Evolutionary conservation across 2,113 vertebrate genomes (phyloP).

Genomic region (Muscicapa adusta): DNA sequence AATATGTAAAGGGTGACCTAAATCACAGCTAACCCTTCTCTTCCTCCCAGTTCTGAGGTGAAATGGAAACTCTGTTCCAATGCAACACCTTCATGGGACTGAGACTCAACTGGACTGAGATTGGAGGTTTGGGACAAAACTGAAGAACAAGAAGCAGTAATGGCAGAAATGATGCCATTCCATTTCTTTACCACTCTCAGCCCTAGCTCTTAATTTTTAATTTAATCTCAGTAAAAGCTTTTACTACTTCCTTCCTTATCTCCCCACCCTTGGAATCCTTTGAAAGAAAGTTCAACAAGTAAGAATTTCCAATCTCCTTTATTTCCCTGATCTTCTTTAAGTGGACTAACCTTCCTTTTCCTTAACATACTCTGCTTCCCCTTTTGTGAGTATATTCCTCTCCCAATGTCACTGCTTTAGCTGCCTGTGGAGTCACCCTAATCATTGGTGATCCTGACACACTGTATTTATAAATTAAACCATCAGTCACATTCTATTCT

Average conservation of each 20-base stretch:
- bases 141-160: neutral
- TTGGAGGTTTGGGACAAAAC: neutral
- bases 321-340: neutral
- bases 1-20: neutral
- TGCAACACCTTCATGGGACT: neutral
- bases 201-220: neutral
- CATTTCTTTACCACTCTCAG: neutral
- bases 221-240: conserved; percentile 29
- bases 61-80: neutral
- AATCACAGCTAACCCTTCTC: neutral
- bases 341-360: neutral
- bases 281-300: neutral
- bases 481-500: neutral
- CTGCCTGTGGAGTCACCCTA: neutral
- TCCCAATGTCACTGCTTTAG: neutral
- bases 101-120: neutral
- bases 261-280: neutral
- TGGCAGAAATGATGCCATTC: neutral
- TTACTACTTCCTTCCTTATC: neutral
- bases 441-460: neutral
- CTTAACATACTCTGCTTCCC: neutral
- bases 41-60: neutral
- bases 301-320: neutral
- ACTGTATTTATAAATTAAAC: neutral
- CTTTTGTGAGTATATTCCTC: neutral